Evolutionary conservation across 2,113 vertebrate species (phyloP).

Genomic region (Echinops telfairi): DNA sequence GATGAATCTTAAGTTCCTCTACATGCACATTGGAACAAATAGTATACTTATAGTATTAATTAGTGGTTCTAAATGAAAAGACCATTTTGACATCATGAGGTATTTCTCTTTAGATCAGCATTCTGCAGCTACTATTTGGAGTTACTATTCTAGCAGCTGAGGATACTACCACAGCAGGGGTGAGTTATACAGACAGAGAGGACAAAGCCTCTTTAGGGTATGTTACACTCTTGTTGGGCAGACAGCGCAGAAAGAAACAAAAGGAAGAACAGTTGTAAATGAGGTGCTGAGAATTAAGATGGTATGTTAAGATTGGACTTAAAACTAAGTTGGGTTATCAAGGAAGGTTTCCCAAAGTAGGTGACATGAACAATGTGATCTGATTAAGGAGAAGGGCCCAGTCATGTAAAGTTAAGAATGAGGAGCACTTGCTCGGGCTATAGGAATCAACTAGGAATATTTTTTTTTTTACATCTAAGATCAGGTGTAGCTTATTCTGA

Average conservation of each 20-base stretch:
- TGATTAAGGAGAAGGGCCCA: background rate
- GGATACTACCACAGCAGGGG: background rate
- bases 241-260: background rate
- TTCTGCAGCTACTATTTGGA: background rate
- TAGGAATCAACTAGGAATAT: background rate
- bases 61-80: background rate
- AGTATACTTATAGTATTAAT: background rate
- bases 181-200: background rate
- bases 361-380: background rate
- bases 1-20: background rate
- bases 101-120: background rate
- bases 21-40: background rate
- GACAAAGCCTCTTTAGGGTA: background rate
- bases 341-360: background rate
- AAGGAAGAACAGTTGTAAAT: background rate
- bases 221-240: background rate
- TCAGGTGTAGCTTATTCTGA: background rate
- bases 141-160: background rate
- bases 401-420: background rate
- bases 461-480: background rate
- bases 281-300: background rate
- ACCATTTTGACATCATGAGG: conserved; percentile 1
- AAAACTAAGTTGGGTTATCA: background rate
- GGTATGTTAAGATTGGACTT: background rate
- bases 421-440: background rate